phyloP scores from a whole-genome alignment of 2,888 invertebrate species.

The Girardia tigrina region DNA sequence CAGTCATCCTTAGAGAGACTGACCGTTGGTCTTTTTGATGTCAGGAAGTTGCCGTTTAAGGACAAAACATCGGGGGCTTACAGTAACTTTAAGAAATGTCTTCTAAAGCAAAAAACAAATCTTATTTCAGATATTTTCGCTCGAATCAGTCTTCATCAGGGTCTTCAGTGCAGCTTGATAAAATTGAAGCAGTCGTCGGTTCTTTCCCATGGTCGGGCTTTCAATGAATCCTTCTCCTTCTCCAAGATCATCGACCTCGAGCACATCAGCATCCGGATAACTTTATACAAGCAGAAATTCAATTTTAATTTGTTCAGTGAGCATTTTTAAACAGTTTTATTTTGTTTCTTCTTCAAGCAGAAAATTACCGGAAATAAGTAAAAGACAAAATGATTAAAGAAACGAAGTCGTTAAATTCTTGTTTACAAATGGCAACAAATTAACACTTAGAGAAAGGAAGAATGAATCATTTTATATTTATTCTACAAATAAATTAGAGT shows the following conservation, averaged over 20 bases:
- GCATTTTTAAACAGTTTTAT: too few relatives aligned
- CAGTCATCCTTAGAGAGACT: background rate
- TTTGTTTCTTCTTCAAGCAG: too few relatives aligned
- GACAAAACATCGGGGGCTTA: background rate
- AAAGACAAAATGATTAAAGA: too few relatives aligned
- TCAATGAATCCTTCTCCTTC: constrained; percentile 30
- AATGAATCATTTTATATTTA: too few relatives aligned
- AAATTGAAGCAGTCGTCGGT: background rate
- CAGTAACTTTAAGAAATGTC: background rate
- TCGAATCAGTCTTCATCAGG: constrained; percentile 27
- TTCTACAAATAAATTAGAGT: too few relatives aligned
- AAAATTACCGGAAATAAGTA: too few relatives aligned
- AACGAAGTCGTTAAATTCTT: too few relatives aligned
- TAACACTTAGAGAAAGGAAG: too few relatives aligned
- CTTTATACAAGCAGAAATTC: background rate
- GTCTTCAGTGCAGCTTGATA: constrained; percentile 9
- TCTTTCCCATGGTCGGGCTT: constrained; percentile 8
- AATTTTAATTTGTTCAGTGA: background rate
- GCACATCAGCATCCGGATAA: constrained; percentile 16
- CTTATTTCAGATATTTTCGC: constrained; percentile 5
- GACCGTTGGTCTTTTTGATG: constrained; percentile 21
- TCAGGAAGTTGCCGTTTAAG: background rate
- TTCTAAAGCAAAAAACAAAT: background rate
- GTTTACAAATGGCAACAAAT: too few relatives aligned
- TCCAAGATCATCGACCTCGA: constrained; percentile 2